Evolutionary conservation across 2,888 invertebrate species (phyloP).

Genomic region (Drosophila austrosaltans): DNA sequence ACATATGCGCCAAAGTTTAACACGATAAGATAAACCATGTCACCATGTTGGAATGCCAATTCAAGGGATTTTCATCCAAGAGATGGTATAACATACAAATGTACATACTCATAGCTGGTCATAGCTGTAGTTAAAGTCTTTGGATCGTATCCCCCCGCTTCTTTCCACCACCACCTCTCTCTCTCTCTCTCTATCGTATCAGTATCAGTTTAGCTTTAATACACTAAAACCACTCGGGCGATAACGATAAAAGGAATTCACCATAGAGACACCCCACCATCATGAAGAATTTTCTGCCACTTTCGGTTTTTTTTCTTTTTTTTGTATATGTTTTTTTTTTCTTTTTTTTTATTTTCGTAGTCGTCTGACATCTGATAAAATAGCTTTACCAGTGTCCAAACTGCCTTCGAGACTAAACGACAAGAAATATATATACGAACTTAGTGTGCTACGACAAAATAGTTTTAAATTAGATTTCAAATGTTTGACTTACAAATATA

Average conservation of each 20-base stretch:
- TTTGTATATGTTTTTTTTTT: neutral
- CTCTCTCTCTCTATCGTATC: neutral
- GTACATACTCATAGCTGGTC: too few species aligned
- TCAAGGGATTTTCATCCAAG: constrained; percentile 6
- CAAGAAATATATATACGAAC: constrained; percentile 3
- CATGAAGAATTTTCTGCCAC: constrained; percentile 50
- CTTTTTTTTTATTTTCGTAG: neutral
- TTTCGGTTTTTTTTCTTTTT: constrained; percentile 47
- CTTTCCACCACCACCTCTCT: neutral
- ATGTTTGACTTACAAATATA: constrained; percentile 10
- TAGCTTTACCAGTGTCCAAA: constrained; percentile 16
- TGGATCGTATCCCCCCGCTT: neutral
- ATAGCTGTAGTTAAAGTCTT: neutral
- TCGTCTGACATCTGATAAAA: constrained; percentile 18
- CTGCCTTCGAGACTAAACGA: constrained; percentile 6
- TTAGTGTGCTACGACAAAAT: constrained; percentile 10
- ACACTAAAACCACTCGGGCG: constrained; percentile 32
- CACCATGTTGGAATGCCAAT: constrained; percentile 19
- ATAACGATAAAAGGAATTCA: constrained; percentile 70
- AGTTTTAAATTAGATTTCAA: constrained; percentile 3
- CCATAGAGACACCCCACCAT: constrained; percentile 49
- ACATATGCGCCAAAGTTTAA: constrained; percentile 45
- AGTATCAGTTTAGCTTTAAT: constrained; percentile 44
- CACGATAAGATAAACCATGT: constrained; percentile 21
- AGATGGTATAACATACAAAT: neutral